Base-by-base conservation (phyloP, 1,140 invertebrate genomes). In the Zaprionus camerounensis region DNA sequence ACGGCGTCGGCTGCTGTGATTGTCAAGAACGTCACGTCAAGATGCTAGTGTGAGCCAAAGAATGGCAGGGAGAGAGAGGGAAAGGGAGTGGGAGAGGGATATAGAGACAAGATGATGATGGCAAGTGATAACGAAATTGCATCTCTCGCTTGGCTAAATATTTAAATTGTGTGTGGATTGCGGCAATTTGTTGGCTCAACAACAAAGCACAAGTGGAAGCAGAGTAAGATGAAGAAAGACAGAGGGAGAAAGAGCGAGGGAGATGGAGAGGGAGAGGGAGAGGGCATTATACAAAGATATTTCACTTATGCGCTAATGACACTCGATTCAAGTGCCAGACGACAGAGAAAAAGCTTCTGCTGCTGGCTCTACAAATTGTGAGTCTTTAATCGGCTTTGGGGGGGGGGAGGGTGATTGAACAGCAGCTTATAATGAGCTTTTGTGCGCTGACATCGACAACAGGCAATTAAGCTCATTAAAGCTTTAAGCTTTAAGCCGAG, bases 111-210 rank as follows among this genome's bases (percentile, higher is more conserved):
- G 74, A 66, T 63, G 46, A 68, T 65, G 49, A 22, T 56, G 41
- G 41, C n/a, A 46, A 17, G n/a, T 76, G 80, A 82, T 82, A 86
- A 80, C 66, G 51, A 71, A 80, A 86, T 79, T 69, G 71, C 82
- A 73, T 41, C 70, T 66, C 68, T 46, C 71, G 67, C 59, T 75
- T 81, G 55, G 65, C 74, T 68, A 85, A 85, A 85, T 81, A 84
- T 81, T 85, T 81, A 56, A 84, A 68, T 65, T 80, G 73, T 63
- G 15, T 28, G 55, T 38, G 56, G 49, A 75, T 77, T 76, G 59
- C 62, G 67, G 74, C 78, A 71, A 80, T 82, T 76, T 36, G 51
- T 46, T 57, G 69, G 11, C n/a, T 41, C n/a, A 53, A 59, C 20
- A 31, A 57, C n/a, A 34, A 15, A n/a, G 28, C 11, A 28, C 31